Evolutionary conservation across 1,140 invertebrate species (phyloP).

Genomic region (Drosophila takahashii): DNA sequence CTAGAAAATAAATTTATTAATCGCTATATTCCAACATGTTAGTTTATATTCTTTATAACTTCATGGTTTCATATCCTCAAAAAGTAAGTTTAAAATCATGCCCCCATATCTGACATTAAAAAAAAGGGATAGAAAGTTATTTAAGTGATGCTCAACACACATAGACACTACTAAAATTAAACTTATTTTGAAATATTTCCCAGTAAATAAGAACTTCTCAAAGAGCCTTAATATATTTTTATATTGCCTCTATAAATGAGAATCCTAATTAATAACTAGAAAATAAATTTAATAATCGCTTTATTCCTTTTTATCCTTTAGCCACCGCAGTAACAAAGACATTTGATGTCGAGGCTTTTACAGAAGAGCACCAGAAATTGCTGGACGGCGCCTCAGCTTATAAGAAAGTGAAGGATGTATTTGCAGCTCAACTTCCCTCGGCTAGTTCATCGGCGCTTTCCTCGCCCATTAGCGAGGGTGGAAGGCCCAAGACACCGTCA

Average conservation of each 20-base stretch:
- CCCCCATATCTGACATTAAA: too few relatives aligned
- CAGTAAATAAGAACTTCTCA: too few relatives aligned
- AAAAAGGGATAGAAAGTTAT: too few relatives aligned
- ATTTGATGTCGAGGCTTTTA: conserved; percentile 51
- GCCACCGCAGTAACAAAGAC: conserved; percentile 58
- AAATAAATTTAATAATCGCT: neutral
- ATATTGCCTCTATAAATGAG: too few relatives aligned
- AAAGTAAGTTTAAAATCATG: too few relatives aligned
- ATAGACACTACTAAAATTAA: too few relatives aligned
- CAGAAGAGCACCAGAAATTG: conserved; percentile 16
- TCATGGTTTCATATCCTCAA: too few relatives aligned
- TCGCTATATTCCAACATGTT: neutral
- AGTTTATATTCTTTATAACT: too few relatives aligned
- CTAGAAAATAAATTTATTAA: neutral
- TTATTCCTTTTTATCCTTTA: neutral
- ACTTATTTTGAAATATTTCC: too few relatives aligned
- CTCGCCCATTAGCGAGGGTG: neutral
- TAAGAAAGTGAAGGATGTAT: neutral
- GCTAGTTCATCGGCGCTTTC: neutral
- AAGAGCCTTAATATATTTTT: too few relatives aligned
- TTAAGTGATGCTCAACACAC: too few relatives aligned
- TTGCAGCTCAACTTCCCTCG: neutral
- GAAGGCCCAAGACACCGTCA: neutral
- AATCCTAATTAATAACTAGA: too few relatives aligned
- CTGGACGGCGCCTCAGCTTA: conserved; percentile 16